Base-by-base conservation (phyloP, 1,140 invertebrate genomes). In the Andricus grossulariae region DNA sequence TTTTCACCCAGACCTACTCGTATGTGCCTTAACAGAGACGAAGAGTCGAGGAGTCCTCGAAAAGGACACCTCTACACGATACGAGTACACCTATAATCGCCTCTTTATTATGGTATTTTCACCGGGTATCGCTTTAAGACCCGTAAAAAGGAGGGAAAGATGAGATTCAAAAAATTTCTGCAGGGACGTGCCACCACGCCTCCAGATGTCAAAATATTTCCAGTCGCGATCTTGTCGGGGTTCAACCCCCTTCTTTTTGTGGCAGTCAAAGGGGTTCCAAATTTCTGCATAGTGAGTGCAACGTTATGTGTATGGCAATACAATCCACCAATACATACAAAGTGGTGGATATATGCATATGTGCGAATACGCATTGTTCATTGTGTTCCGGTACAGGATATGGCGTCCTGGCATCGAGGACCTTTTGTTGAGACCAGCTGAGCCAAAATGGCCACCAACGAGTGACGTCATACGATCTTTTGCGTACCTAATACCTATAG, bases 361-460 rank as follows among this genome's bases (percentile, higher is more conserved):
- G 77, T 82, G 75, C 71, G 52, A 77, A 74, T 66, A 78, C 74
- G 32, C 82, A 87, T 88, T 89, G 89, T 89, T 84, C 86, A 83
- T 88, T 89, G 83, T 85, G 71, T 77, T 75, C 66, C 75, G 74
- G 77, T 81, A 82, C 84, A 84, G 87, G 87, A 90, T 87, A 90
- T 88, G 88, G 88, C 88, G 88, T 90, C 83, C 88, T 84, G 81
- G 84, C 85, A 84, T 85, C 84, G 77, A 84, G 75, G 82, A 82
- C 83, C 86, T 85, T 90, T 90, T 90, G 88, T 89, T 82, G 84
- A 79, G 78, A 89, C 87, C 87, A 89, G 88, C 88, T 89, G 90
- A 90, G 89, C 86, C 88, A 91, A 91, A 91, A 91, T 91, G 90
- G 90, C 90, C 88, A 86, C 90, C 85, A 72, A 50, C 55, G 21